Conservation (phyloP, 2,888 invertebrate species). For the Mallateleia sp. region DNA sequence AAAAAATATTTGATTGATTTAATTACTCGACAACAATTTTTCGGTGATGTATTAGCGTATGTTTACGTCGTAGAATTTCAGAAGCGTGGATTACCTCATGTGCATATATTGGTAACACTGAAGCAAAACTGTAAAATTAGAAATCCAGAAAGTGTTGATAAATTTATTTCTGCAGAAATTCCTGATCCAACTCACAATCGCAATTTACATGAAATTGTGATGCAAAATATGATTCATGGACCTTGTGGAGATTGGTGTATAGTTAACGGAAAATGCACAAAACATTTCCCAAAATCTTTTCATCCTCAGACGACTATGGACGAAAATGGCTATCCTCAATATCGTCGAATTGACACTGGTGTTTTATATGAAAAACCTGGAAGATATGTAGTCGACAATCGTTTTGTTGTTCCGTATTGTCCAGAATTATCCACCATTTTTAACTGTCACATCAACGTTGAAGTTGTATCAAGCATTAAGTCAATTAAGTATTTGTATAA, state of each 20-base stretch:
- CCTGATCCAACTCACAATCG: not conserved
- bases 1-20: not conserved
- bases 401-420: constrained; percentile 84
- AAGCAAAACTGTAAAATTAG: constrained; percentile 3
- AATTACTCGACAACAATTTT: not conserved
- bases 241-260: not conserved
- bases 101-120: not conserved
- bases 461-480: constrained; percentile 80
- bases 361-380: constrained; percentile 60
- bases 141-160: not conserved
- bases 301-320: not conserved
- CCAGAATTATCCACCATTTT: constrained; percentile 69
- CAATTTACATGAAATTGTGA: not conserved
- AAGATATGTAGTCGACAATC: constrained; percentile 83
- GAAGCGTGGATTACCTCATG: not conserved
- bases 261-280: not conserved
- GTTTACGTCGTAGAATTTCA: not conserved
- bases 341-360: constrained; percentile 73
- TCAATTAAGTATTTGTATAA: constrained; percentile 82
- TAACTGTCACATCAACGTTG: constrained; percentile 84
- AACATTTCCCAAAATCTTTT: not conserved
- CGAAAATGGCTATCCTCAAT: not conserved
- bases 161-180: not conserved
- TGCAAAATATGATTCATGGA: constrained; percentile 6
- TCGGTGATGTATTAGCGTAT: not conserved